phyloP scores from a whole-genome alignment of 2,113 vertebrate genomes.

The Agapornis roseicollis region DNA sequence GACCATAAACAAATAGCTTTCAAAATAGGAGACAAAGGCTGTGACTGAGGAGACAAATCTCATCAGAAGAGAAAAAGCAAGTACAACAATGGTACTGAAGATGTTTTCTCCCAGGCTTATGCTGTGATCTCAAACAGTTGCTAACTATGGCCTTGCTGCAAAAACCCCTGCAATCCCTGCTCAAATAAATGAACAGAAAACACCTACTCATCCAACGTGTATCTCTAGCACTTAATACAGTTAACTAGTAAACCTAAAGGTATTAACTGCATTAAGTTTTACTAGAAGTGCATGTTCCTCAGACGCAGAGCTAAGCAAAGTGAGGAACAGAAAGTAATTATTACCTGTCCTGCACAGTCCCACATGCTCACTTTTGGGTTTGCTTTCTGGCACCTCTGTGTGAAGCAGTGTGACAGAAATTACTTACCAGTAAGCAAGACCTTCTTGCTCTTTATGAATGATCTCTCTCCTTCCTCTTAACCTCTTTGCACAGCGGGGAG shows the following conservation, averaged over 20 bases:
- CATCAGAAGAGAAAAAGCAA: neutral
- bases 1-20: neutral
- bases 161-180: neutral
- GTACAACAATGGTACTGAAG: neutral
- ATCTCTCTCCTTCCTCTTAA: neutral
- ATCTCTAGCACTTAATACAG: neutral
- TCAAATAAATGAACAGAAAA: neutral
- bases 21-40: neutral
- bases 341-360: neutral
- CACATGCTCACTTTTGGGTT: neutral
- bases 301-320: neutral
- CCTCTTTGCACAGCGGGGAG: fast-evolving
- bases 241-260: neutral
- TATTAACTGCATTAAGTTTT: neutral
- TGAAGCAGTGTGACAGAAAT: neutral
- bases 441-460: conserved; percentile 39
- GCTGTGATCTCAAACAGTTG: neutral
- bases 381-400: neutral
- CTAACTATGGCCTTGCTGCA: neutral
- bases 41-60: neutral
- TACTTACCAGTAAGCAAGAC: neutral
- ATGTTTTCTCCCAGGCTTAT: neutral
- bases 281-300: neutral
- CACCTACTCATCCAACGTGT: neutral
- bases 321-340: neutral